A percentile compares a stretch with the other conserved stretches of the same genome.
phyloP scores from a whole-genome alignment of 2,888 invertebrate genomes.

The Cotesia congregata region DNA sequence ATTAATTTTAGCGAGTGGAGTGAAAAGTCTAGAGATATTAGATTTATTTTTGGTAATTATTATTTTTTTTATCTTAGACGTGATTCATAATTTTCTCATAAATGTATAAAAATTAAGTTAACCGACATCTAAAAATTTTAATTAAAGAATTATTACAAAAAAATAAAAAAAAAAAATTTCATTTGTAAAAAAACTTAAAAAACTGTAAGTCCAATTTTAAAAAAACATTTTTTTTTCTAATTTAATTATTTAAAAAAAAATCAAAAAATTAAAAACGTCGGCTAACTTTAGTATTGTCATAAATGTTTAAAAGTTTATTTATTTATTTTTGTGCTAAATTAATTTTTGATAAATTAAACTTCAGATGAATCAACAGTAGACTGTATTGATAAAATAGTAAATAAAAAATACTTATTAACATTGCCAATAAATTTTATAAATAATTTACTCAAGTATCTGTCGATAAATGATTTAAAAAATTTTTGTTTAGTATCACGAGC shows the following conservation, averaged over 20 bases:
- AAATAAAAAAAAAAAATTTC: no score
- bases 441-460: slow-evolving; percentile 27
- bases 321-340: no score
- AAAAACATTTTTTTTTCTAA: no score
- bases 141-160: no score
- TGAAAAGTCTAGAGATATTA: slow-evolving; percentile 55
- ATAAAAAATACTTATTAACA: slow-evolving; percentile 3
- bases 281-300: neutral
- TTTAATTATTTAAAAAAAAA: no score
- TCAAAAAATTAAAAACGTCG: no score
- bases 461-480: slow-evolving; percentile 31
- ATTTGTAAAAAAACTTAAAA: no score
- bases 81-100: neutral
- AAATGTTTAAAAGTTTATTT: neutral
- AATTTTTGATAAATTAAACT: neutral
- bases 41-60: slow-evolving; percentile 58
- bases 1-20: slow-evolving; percentile 54
- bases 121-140: no score
- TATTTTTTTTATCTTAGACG: no score
- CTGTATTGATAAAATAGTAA: slow-evolving; percentile 9
- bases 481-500: slow-evolving; percentile 29
- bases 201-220: no score
- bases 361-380: neutral
- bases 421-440: slow-evolving; percentile 21
- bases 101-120: neutral